Evolutionary conservation across 2,113 vertebrate species (phyloP).

Genomic region (Galeopterus variegatus): DNA sequence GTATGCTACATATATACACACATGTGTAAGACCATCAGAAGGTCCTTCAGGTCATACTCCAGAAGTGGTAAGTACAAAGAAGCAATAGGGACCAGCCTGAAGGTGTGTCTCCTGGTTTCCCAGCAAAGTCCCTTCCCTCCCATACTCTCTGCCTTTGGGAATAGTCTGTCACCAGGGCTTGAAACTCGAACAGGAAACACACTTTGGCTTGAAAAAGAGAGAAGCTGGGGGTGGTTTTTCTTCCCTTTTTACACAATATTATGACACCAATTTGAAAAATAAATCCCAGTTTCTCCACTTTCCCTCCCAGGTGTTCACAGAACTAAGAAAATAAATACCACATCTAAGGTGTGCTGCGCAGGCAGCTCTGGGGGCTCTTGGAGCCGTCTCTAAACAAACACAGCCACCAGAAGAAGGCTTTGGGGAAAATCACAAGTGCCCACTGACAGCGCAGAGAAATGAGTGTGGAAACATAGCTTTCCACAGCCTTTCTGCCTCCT

Average conservation of each 20-base stretch:
- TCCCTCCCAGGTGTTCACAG: conserved; percentile 80
- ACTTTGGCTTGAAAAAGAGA: conserved; percentile 77
- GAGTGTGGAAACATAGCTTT: conserved; percentile 80
- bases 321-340: conserved; percentile 87
- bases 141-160: conserved; percentile 23
- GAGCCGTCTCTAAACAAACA: conserved; percentile 66
- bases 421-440: conserved; percentile 73
- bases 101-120: background rate
- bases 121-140: background rate
- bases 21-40: background rate
- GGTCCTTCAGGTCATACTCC: background rate
- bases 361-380: conserved; percentile 60
- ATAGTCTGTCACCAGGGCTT: conserved; percentile 66
- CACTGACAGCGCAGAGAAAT: conserved; percentile 76
- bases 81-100: background rate
- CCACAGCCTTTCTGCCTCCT: conserved; percentile 62
- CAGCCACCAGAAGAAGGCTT: conserved; percentile 62
- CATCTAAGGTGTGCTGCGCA: conserved; percentile 68
- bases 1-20: conserved; percentile 75
- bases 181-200: conserved; percentile 68
- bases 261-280: conserved; percentile 81
- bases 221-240: conserved; percentile 15
- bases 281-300: conserved; percentile 71
- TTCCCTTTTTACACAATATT: conserved; percentile 78
- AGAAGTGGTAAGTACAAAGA: background rate